Conservation (phyloP, 2,113 vertebrate genomes). For the Actenoides hombroni region DNA sequence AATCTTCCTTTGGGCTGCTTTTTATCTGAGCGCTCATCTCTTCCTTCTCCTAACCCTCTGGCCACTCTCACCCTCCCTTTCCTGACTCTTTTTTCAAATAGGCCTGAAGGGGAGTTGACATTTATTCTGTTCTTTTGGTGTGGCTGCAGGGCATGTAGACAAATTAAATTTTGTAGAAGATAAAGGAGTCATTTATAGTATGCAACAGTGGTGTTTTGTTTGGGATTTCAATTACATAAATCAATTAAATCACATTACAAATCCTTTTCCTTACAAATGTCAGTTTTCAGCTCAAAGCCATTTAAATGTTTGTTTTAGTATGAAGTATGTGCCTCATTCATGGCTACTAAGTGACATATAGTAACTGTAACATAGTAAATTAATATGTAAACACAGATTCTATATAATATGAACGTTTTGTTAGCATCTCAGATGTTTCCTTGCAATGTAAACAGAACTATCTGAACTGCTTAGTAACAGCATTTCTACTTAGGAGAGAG, state of each 20-base stretch:
- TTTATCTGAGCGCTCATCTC: constrained; percentile 14
- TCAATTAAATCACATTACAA: constrained; percentile 20
- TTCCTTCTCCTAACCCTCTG: background rate
- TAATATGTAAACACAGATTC: background rate
- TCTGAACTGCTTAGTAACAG: background rate
- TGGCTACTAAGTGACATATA: background rate
- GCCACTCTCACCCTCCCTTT: background rate
- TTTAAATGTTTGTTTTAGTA: background rate
- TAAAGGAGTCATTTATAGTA: constrained; percentile 12
- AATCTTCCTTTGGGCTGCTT: constrained; percentile 29
- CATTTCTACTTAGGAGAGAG: background rate
- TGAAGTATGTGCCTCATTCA: background rate
- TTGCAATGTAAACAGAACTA: rapidly evolving
- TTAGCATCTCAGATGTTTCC: background rate
- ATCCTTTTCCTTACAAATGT: background rate
- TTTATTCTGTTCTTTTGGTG: background rate
- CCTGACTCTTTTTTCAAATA: background rate
- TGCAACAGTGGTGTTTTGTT: background rate
- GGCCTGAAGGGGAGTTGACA: background rate
- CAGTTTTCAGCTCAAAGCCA: background rate
- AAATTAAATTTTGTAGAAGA: constrained; percentile 26
- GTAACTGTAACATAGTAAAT: background rate
- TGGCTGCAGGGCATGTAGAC: constrained; percentile 25
- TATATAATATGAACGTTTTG: background rate
- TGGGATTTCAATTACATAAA: constrained; percentile 26